Base-by-base conservation (phyloP, 2,888 invertebrate species). In the Mongoloraphidia duomilia region DNA sequence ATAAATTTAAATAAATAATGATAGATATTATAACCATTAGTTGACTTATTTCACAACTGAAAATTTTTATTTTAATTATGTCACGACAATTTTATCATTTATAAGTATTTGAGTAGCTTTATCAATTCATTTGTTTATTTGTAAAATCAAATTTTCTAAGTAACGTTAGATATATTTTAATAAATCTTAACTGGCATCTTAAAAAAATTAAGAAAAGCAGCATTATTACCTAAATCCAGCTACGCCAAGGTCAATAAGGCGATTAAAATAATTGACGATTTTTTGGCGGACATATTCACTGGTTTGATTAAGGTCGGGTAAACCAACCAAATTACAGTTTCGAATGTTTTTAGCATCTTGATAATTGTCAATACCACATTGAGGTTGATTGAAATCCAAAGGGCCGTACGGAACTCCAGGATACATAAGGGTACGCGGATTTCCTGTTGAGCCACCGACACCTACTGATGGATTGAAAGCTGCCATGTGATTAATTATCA, bases 401-500 rank as follows among this genome's bases (percentile, higher is more conserved):
- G 64, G 58, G 0, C 74, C 68, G 57, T 77, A 89, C 0, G 87
- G 84, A 0, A 88, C 83, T 0, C 68, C 71, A 1, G 75, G 74
- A 55, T 68, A 76, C 3, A 56, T 52, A 49, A 64, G 64, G 2
- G 55, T 57, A 0, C 53, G 57, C 10, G 76, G 66, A 55, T 77
- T 66, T 1, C 76, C 77, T 0, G 61, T 65, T 41, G 74, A 67
- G 39, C 83, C 80, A 2, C 67, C 81, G 0, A 76, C 77, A 3
- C 83, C 83, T 0, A 58, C 48, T 35, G 68, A 68, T 3, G 70
- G 69, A 6, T 59, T 60, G 41, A 73, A 67, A 1, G 72, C 79
- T 0, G 82, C 77, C 87, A 87, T 87, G 59, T 88, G 86, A 61
- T 87, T 88, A 35, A 84, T 64, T 0, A 87, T 79, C 0, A 78